A percentile compares a stretch with the other conserved stretches of the same genome.
Evolutionary conservation across 2,113 vertebrate genomes (phyloP).

Genomic region (Chrysemys picta): DNA sequence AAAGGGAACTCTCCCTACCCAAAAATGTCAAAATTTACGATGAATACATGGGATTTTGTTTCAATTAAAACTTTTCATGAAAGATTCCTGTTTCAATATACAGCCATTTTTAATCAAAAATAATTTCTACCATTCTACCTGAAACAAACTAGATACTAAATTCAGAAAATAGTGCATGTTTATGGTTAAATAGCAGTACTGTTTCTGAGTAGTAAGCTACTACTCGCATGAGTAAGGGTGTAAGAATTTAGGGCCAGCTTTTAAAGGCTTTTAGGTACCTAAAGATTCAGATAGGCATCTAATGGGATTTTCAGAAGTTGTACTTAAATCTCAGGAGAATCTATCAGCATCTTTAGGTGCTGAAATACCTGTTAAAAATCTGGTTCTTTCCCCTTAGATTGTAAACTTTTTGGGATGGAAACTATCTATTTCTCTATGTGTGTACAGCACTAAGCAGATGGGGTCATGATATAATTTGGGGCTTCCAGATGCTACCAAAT

Average conservation of each 20-base stretch:
- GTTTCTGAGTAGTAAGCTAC: background rate
- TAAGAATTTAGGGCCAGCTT: too few relatives aligned
- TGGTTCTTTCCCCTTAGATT: background rate
- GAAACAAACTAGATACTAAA: background rate
- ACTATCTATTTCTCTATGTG: fast-evolving
- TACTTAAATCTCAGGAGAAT: background rate
- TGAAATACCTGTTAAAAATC: fast-evolving
- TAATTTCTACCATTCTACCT: too few relatives aligned
- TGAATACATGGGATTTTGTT: background rate
- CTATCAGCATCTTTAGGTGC: background rate
- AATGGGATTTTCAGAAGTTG: background rate
- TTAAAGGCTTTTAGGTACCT: too few relatives aligned
- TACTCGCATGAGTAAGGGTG: background rate
- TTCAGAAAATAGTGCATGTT: background rate
- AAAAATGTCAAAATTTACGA: background rate
- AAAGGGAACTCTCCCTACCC: background rate
- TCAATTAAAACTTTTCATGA: too few relatives aligned
- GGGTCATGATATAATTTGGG: background rate
- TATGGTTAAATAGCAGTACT: background rate
- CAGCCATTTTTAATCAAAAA: background rate
- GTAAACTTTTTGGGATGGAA: background rate
- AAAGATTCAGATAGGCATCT: too few relatives aligned
- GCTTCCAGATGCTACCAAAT: background rate
- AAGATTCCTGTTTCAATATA: background rate
- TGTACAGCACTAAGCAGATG: background rate